Percentiles rank a stretch among this genome's conserved stretches.
phyloP scores from a whole-genome alignment of 2,113 vertebrate genomes.

The Loxodonta africana region DNA sequence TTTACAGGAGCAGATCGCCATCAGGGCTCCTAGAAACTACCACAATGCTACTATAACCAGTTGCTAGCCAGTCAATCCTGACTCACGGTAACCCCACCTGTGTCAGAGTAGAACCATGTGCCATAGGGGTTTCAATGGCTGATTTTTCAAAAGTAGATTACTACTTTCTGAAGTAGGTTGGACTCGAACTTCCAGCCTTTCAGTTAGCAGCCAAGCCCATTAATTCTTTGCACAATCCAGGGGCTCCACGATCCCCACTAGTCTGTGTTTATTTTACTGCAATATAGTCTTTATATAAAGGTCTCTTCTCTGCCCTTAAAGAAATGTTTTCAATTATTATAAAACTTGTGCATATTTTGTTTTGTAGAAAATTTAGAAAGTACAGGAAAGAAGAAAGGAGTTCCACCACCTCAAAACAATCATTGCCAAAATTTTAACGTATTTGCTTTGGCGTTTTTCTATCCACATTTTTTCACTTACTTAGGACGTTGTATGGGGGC shows the following conservation, averaged over 20 bases:
- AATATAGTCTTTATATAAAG: background rate
- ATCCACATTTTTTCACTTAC: background rate
- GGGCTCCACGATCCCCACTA: background rate
- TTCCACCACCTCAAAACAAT: background rate
- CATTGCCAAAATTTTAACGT: slow-evolving; percentile 50
- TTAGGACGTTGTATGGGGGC: background rate
- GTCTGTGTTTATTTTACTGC: slow-evolving; percentile 57
- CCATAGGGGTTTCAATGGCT: too few species aligned
- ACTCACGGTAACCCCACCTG: background rate
- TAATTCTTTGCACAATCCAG: too few species aligned
- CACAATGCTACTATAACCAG: background rate
- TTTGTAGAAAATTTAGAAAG: slow-evolving; percentile 53
- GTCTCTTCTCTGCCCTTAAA: background rate
- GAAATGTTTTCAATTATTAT: background rate
- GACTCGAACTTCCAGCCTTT: too few species aligned
- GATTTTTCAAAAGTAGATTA: too few species aligned
- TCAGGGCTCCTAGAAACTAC: background rate
- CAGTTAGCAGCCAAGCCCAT: too few species aligned
- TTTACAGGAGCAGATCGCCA: background rate
- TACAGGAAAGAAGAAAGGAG: slow-evolving; percentile 12
- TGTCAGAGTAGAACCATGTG: too few species aligned
- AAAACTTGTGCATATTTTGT: slow-evolving; percentile 10
- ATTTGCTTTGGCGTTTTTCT: slow-evolving; percentile 22
- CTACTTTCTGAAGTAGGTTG: too few species aligned
- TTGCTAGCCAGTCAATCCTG: background rate